Evolutionary conservation across 2,888 invertebrate species (phyloP), one percentile per base, ranked within the genome.

Genomic region (Ryuthela nishihirai): DNA sequence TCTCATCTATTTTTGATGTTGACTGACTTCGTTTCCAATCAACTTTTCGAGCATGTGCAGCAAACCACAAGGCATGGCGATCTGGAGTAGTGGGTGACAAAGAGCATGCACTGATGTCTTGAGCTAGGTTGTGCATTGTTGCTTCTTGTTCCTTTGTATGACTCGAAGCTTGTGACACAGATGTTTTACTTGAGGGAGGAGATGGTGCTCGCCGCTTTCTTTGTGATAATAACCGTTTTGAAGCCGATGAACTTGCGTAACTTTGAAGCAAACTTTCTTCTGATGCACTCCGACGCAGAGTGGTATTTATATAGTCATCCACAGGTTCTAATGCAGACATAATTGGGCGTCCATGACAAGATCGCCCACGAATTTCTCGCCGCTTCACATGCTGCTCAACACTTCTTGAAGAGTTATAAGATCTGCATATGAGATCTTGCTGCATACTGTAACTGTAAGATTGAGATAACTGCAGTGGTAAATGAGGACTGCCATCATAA

Each of bases 211-310:
- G 60, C 9, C 69, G 67, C 52, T 70, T 71, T 7, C 70, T 59
- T 46, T 71, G 72, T 21, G 68, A 49, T 4, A 68, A 67, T 12
- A 69, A 67, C 15, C 68, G 56, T 49, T 70, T 68, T 29, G 63
- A 52, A 17, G 65, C 45, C 36, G 62, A 61, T 7, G 56, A 38
- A 20, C 32, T 54, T 5, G 45, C 39, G 26, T 56, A 61, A 15
- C 42, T 61, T 17, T 58, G 64, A 21, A 61, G 26, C 5, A 65
- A 50, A 41, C 74, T 74, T 56, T 77, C 77, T 63, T 76, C 76
- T 1, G 76, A 76, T 1, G 75, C 74, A 59, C 73, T 74, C 24
- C 76, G 67, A 4, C 74, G 65, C 24, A 75, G 65, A 12, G 63
- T 54, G 2, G 63, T 41, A 26, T 52, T 47, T 9, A 47, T 43